Evolutionary conservation across 2,888 invertebrate species (phyloP), one percentile per base, ranked within the genome.

Genomic region (Zaprionus bogoriensis): DNA sequence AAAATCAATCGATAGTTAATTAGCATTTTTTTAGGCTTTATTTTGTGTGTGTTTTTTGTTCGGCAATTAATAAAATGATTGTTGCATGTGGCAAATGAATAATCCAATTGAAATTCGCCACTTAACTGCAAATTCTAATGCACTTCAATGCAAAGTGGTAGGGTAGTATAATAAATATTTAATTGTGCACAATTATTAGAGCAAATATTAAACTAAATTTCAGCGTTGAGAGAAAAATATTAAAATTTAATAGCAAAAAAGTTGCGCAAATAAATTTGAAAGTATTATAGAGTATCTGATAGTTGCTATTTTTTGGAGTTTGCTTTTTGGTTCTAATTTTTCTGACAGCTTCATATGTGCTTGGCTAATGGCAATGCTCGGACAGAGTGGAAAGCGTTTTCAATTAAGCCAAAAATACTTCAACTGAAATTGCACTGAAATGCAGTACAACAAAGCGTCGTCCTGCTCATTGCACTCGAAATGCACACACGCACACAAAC

Each of bases 1-100:
- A 72, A 57, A 57, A 60, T 50, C 82, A 79, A 86, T 87, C 87
- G 73, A 83, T 79, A 79, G 77, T 79, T 82, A 87, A 81, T 81
- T 87, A 83, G 69, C 55, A 48, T 46, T 65, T 66, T 61, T 51
- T 9, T 14, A 7, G 6, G 2, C 14, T 12, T 30, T 30, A 12
- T 30, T 36, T 36, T 32, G 0, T 38, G 10, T 38, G 9, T 17
- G 19, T 19, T 38, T 38, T 4, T 38, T 38, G 9, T 36, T 36
- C 12, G 2, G 3, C 14, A 17, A 10, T 30, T n/a, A 12, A 30
- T 46, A 6, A 41, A 19, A n/a, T n/a, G n/a, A n/a, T n/a, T n/a
- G n/a, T n/a, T n/a, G n/a, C n/a, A n/a, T n/a, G n/a, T n/a, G 12
- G 27, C 28, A n/a, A 32, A 46, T 10, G 17, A n/a, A 1, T 53